Base-by-base conservation (phyloP, 2,888 invertebrate species). In the Drosophila lutescens region DNA sequence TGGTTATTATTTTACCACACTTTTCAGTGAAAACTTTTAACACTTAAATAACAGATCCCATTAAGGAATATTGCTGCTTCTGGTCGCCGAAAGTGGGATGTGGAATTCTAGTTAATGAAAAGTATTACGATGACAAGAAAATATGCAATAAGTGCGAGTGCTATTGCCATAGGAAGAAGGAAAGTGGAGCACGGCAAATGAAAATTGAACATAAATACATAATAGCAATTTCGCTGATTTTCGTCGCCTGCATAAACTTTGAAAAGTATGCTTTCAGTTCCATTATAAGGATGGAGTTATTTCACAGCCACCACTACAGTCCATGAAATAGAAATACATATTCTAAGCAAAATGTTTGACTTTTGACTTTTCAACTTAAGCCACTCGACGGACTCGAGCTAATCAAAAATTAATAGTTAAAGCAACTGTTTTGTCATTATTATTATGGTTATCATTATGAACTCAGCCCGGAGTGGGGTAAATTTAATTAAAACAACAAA, bases 401-500 rank as follows among this genome's bases (percentile, higher is more conserved):
- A 67, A 57, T 67, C 66, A 38, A 55, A 51, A 57, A 51, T 61
- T 41, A 67, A 51, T 74, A 55, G 58, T 46, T 54, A 70, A 73
- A 74, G 67, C 61, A 66, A 66, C 55, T 73, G 66, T 63, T 61
- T 73, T 70, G 72, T 70, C 70, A 74, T 50, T 57, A 58, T 76
- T 56, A 59, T 67, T 56, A 58, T 15, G 36, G 41, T 62, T 56
- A 67, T 76, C 41, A 72, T 67, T 67, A 76, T 76, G 72, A 72
- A 76, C 66, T 54, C 44, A 17, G 56, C 60, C 60, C 44, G n/a
- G 54, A 49, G 54, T 40, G 50, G 55, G 72, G 53, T 41, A 69
- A 79, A 86, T 88, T 88, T 84, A 85, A 85, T 88, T 88, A 88
- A 86, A 76, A 75, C 61, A 75, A 70, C 68, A 77, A 73, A 67